Percentiles rank a stretch among this genome's conserved stretches.
Conservation (phyloP, 2,797 vertebrate species). For the Acanthornis magna region DNA sequence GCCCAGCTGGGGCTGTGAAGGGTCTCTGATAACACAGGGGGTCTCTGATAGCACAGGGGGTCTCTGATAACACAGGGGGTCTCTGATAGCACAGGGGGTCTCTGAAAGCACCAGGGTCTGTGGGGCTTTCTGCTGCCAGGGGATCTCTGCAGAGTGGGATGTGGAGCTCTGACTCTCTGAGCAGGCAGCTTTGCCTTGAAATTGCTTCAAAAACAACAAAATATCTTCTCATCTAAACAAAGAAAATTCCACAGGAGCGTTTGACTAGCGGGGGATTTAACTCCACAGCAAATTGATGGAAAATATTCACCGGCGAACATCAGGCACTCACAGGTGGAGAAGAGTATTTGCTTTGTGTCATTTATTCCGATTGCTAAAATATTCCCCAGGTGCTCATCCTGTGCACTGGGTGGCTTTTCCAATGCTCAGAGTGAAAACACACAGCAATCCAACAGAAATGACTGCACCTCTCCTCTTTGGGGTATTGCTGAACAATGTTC, state of each 20-base stretch:
- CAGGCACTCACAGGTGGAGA: not conserved
- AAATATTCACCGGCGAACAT: not conserved
- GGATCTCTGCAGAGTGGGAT: not conserved
- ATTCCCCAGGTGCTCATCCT: not conserved
- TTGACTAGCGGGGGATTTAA: not conserved
- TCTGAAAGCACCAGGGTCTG: no score
- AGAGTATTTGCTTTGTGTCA: slow-evolving; percentile 19
- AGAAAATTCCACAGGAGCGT: not conserved
- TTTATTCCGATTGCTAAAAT: slow-evolving; percentile 19
- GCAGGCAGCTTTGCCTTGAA: not conserved
- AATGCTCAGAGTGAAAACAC: not conserved
- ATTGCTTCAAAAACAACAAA: not conserved
- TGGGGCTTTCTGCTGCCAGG: no score
- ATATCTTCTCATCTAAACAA: not conserved
- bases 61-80: not conserved
- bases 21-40: not conserved
- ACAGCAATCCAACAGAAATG: not conserved
- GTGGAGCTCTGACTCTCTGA: not conserved
- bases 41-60: not conserved
- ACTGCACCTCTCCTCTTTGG: not conserved
- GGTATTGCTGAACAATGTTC: not conserved
- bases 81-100: not conserved
- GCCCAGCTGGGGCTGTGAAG: not conserved
- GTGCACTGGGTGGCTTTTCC: not conserved
- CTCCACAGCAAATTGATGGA: not conserved